Evolutionary conservation across 2,113 vertebrate species (phyloP).

Genomic region (Muntiacus reevesi): DNA sequence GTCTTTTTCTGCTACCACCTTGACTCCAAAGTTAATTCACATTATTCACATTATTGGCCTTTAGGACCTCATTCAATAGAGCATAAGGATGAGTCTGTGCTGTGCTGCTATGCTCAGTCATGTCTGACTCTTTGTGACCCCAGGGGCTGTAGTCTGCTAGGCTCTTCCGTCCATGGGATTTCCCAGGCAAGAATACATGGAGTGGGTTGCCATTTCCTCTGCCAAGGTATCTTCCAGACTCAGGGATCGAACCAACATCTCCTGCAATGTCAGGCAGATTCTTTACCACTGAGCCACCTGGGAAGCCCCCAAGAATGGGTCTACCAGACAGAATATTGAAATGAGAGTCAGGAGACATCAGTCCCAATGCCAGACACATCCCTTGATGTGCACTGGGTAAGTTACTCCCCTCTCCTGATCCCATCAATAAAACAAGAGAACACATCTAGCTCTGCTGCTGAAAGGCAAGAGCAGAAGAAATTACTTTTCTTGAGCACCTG

Average conservation of each 20-base stretch:
- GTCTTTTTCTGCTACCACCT: neutral
- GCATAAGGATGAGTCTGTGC: neutral
- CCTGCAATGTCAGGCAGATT: neutral
- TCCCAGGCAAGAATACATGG: neutral
- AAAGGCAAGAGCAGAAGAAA: constrained; percentile 26
- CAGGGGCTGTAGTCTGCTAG: neutral
- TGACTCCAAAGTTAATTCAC: constrained; percentile 33
- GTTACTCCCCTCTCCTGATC: neutral
- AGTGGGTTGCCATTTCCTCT: neutral
- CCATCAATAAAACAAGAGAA: constrained; percentile 5
- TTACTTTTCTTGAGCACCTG: neutral
- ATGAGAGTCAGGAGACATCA: neutral
- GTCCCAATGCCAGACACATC: neutral
- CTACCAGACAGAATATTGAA: neutral
- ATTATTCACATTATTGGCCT: neutral
- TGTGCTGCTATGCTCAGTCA: neutral
- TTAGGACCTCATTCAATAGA: neutral
- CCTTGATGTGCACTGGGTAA: neutral
- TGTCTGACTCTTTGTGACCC: neutral
- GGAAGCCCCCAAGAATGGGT: neutral
- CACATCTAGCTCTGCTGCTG: neutral
- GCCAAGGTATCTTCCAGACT: neutral
- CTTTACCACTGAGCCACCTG: neutral
- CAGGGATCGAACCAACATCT: neutral
- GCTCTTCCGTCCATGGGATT: neutral